Conservation (phyloP, 2,888 invertebrate genomes). For the Brachynemurus nebulosus region DNA sequence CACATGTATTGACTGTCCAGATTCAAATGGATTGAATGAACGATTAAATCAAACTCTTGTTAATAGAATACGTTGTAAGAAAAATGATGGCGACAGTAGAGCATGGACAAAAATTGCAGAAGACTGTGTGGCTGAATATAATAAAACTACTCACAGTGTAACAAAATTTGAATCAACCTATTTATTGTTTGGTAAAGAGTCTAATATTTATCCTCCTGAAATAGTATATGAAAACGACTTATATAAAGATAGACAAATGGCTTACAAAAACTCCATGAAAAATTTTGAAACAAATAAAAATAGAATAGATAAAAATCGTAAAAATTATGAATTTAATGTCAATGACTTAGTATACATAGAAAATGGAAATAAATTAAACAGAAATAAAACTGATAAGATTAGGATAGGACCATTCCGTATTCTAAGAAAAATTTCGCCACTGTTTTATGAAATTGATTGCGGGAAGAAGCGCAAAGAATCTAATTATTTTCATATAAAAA, state of each 20-base stretch:
- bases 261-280: neutral
- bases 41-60: constrained; percentile 17
- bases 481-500: neutral
- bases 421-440: constrained; percentile 11
- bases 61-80: constrained; percentile 17
- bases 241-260: constrained; percentile 3
- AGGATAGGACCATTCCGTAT: constrained; percentile 16
- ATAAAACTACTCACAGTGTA: constrained; percentile 17
- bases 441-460: constrained; percentile 7
- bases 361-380: constrained; percentile 17
- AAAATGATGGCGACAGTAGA: constrained; percentile 12
- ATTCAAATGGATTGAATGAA: constrained; percentile 18
- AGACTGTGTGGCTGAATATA: constrained; percentile 18
- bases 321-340: constrained; percentile 14
- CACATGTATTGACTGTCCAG: constrained; percentile 17
- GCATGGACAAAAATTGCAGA: constrained; percentile 14
- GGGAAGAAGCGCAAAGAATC: neutral
- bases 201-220: constrained; percentile 1
- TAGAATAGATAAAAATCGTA: constrained; percentile 12
- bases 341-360: constrained; percentile 19
- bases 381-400: constrained; percentile 16
- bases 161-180: constrained; percentile 15
- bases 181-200: constrained; percentile 2
- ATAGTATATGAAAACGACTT: neutral
- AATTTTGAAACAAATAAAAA: constrained; percentile 10